Evolutionary conservation across 2,113 vertebrate genomes (phyloP).

Genomic region (Solenodon paradoxus): DNA sequence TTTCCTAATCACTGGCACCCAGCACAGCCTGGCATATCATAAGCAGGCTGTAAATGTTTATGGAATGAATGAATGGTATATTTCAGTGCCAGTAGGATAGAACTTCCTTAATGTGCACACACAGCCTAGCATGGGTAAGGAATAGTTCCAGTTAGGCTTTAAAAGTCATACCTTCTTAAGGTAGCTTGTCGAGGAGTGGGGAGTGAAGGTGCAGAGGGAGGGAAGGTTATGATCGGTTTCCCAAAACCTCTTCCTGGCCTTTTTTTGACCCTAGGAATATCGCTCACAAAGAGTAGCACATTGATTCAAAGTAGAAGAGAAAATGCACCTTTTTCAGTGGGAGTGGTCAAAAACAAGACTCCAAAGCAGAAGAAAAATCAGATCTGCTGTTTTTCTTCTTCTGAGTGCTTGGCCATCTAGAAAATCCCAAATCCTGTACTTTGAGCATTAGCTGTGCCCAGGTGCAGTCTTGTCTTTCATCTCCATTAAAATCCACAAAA

Average conservation of each 20-base stretch:
- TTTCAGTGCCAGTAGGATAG: not conserved
- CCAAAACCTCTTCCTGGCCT: not conserved
- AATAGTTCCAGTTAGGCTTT: constrained; percentile 13
- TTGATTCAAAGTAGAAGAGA: not conserved
- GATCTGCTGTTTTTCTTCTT: constrained; percentile 34
- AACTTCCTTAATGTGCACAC: not conserved
- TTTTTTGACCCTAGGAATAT: not conserved
- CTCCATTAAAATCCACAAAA: constrained; percentile 63
- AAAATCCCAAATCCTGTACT: constrained; percentile 34
- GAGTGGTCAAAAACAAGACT: constrained; percentile 18
- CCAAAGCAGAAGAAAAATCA: not conserved
- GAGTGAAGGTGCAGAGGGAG: not conserved
- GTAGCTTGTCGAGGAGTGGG: not conserved
- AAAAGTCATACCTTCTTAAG: constrained; percentile 42
- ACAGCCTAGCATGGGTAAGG: not conserved
- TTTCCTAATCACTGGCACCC: not conserved
- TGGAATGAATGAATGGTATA: constrained; percentile 26
- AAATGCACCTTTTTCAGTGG: not conserved
- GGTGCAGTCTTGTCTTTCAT: constrained; percentile 61
- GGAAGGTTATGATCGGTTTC: not conserved
- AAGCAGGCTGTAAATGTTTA: constrained; percentile 34
- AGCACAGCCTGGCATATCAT: not conserved
- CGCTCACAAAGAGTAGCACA: not conserved
- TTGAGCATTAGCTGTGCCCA: constrained; percentile 59
- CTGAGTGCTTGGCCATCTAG: constrained; percentile 21